Percentiles rank a stretch among this genome's conserved stretches.
phyloP scores from a whole-genome alignment of 2,797 vertebrate species.

The Helicolenus hilgendorfi region DNA sequence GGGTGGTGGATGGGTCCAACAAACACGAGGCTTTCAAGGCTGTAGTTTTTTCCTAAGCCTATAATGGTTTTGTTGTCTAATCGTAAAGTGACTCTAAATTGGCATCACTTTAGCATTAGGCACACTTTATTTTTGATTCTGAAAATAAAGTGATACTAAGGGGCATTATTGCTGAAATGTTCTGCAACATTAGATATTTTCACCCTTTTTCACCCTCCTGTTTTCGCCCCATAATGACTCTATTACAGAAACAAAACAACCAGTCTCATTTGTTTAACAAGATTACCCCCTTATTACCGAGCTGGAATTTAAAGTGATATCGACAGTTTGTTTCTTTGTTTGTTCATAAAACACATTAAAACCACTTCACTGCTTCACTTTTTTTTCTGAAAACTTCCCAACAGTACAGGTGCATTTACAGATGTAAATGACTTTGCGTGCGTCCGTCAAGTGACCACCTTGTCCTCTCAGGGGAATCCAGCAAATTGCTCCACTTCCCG shows the following conservation, averaged over 20 bases:
- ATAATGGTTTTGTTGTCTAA: no score
- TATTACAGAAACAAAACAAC: not conserved
- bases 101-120: no score
- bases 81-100: no score
- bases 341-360: not conserved
- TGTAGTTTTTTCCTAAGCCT: no score
- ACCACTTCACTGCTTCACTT: not conserved
- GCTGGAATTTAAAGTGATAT: not conserved
- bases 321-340: not conserved
- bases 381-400: not conserved
- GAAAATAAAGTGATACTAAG: no score
- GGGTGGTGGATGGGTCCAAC: no score
- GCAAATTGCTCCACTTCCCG: slow-evolving; percentile 56
- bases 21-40: no score
- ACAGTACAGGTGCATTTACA: slow-evolving; percentile 22
- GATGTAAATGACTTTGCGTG: slow-evolving; percentile 43
- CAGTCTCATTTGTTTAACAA: no score
- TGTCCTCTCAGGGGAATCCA: slow-evolving; percentile 22
- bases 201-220: not conserved
- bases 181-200: not conserved
- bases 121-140: no score
- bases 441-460: slow-evolving; percentile 30
- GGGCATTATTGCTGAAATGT: not conserved
- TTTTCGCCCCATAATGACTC: not conserved
- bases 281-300: not conserved